phyloP scores from a whole-genome alignment of 35 echinoderm and acorn worm species.

The Ophioderma brevispina region DNA sequence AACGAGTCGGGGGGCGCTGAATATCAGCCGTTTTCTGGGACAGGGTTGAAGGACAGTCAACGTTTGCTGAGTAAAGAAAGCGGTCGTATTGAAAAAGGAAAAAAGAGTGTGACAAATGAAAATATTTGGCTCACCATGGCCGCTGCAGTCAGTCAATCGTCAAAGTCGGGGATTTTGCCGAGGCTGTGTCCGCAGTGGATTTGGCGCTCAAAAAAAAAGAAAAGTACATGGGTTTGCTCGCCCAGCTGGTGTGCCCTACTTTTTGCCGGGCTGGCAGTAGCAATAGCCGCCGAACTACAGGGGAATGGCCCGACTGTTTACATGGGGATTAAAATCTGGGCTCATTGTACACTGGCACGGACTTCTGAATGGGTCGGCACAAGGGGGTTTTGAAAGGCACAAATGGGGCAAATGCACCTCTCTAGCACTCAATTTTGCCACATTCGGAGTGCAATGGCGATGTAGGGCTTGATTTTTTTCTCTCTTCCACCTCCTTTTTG shows the following conservation, averaged over 20 bases:
- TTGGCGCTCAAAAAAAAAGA: too few relatives aligned
- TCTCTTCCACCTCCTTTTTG: neutral
- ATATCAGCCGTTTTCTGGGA: slow-evolving; percentile 3
- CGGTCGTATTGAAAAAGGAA: neutral
- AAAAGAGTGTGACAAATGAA: neutral
- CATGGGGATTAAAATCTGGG: neutral
- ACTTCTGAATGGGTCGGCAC: neutral
- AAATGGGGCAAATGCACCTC: neutral
- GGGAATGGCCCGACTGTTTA: slow-evolving; percentile 10
- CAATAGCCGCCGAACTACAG: neutral
- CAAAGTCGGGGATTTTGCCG: neutral
- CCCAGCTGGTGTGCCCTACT: neutral
- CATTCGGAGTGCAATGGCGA: too few relatives aligned
- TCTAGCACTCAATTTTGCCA: neutral
- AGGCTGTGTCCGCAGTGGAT: too few relatives aligned
- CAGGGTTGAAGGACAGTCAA: neutral
- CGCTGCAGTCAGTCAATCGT: neutral
- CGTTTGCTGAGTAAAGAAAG: too few relatives aligned
- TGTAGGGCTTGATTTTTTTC: neutral
- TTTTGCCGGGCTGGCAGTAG: neutral
- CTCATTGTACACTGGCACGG: neutral
- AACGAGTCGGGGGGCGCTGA: neutral
- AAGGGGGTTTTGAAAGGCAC: neutral
- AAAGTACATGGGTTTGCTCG: neutral
- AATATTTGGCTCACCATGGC: neutral